Base-by-base conservation (phyloP, 2,113 vertebrate genomes). In the Ageneiosus marmoratus region DNA sequence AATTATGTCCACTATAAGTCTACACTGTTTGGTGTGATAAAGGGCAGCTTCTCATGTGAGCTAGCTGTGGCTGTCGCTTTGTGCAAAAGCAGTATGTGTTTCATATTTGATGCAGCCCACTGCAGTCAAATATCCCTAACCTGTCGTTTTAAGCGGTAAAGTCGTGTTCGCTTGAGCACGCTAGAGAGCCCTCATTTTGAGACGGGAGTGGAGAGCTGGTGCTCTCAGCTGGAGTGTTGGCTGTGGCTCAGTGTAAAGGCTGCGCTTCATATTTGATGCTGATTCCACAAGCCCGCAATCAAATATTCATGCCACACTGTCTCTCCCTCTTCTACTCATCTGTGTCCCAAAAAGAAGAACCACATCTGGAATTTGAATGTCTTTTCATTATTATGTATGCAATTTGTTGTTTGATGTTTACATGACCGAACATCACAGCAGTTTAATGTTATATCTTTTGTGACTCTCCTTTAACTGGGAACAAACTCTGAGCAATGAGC, bases 81-180 rank as follows among this genome's bases (percentile, higher is more conserved):
- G 69, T 65, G 84, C 63, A 79, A 88, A 87, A 46, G 76, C 82
- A 41, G 5, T 41, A 41, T 88, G 83, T 87, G 88, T 88, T 79
- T 83, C 69, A 29, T 88, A 65, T 91, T 86, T 90, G 87, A 90
- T 86, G 79, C 87, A 29, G 85, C 87, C 80, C 88, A 76, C 83
- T 89, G 85, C 84, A 56, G 90, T 94, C 88, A 92, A 93, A 92
- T 91, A 93, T 94, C 91, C 73, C 92, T n/a, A 78, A 78, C 37
- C 63, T 37, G 73, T 18, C 75, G 12, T 50, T 65, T n/a, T 27
- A 37, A 72, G 69, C 76, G 29, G n/a, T 50, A 10, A 79, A 20
- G n/a, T 20, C 41, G 9, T 72, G 75, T 60, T 37, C 11, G 27
- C 27, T 29, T 34, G 51, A 78, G 75, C 62, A 32, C 62, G 20